Conservation (phyloP, 2,888 invertebrate species). For the Drosophila dives region DNA sequence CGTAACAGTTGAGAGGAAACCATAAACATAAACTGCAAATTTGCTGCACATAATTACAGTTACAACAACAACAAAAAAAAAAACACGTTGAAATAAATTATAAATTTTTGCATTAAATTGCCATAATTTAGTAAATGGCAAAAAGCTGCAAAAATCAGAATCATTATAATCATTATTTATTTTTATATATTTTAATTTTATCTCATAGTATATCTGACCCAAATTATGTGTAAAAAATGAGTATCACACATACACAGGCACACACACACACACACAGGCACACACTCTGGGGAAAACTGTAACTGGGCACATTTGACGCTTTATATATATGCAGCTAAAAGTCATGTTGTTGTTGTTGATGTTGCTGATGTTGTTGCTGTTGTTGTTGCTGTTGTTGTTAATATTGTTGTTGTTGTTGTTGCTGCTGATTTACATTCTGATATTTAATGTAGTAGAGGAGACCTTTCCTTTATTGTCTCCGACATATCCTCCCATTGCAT, state of each 20-base stretch:
- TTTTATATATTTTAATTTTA: neutral
- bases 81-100: conserved; percentile 31
- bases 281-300: conserved; percentile 2
- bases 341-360: conserved; percentile 3
- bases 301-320: conserved; percentile 46
- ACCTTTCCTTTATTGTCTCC: conserved; percentile 73
- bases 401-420: conserved; percentile 11
- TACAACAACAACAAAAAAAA: neutral
- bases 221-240: conserved; percentile 22
- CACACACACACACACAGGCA: conserved; percentile 9
- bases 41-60: conserved; percentile 29
- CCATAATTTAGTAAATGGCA: conserved; percentile 40
- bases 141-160: conserved; percentile 42
- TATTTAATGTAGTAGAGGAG: conserved; percentile 46
- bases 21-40: conserved; percentile 56
- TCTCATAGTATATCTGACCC: conserved; percentile 34
- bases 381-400: neutral
- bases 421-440: conserved; percentile 43
- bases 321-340: conserved; percentile 21
- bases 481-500: conserved; percentile 72
- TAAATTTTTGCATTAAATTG: conserved; percentile 54
- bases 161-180: conserved; percentile 15
- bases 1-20: conserved; percentile 43
- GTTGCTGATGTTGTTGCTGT: conserved; percentile 13
- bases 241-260: conserved; percentile 12